Conservation (phyloP, 1,140 invertebrate genomes). For the Adoxophyes honmai region DNA sequence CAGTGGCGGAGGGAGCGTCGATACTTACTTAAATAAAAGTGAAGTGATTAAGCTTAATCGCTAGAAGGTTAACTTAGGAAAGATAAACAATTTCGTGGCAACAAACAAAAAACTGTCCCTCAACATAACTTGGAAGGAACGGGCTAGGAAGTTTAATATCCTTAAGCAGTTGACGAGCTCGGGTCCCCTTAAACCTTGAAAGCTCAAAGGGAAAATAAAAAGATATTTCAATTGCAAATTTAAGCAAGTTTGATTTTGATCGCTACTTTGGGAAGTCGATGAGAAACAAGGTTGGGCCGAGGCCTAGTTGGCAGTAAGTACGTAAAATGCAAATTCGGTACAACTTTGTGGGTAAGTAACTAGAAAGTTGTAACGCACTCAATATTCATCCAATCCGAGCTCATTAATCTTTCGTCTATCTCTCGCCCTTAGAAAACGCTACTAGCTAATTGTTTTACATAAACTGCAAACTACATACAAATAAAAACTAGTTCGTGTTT, state of each 20-base stretch:
- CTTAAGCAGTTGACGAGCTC: constrained; percentile 51
- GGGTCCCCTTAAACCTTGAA: constrained; percentile 41
- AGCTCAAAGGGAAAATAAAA: constrained; percentile 65
- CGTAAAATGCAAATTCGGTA: constrained; percentile 43
- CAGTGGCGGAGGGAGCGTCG: no score
- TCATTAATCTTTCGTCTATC: not conserved
- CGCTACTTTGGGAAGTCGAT: constrained; percentile 42
- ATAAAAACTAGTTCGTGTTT: no score
- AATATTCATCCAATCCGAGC: not conserved
- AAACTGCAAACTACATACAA: no score
- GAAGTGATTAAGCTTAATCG: not conserved
- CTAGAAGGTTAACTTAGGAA: not conserved
- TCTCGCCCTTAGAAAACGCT: not conserved
- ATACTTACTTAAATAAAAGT: not conserved
- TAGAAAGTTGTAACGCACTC: constrained; percentile 11
- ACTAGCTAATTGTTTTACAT: not conserved
- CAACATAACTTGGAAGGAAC: constrained; percentile 28
- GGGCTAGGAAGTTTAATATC: constrained; percentile 49
- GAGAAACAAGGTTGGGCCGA: constrained; percentile 37
- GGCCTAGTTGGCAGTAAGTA: constrained; percentile 29
- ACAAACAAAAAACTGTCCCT: constrained; percentile 19
- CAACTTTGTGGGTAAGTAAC: constrained; percentile 15
- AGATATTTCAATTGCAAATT: constrained; percentile 67
- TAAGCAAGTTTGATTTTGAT: constrained; percentile 58
- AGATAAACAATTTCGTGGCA: constrained; percentile 9